Percentiles rank a stretch among this genome's conserved stretches.
Conservation (phyloP, 2,113 vertebrate species). For the Microcebus lehilahytsara region DNA sequence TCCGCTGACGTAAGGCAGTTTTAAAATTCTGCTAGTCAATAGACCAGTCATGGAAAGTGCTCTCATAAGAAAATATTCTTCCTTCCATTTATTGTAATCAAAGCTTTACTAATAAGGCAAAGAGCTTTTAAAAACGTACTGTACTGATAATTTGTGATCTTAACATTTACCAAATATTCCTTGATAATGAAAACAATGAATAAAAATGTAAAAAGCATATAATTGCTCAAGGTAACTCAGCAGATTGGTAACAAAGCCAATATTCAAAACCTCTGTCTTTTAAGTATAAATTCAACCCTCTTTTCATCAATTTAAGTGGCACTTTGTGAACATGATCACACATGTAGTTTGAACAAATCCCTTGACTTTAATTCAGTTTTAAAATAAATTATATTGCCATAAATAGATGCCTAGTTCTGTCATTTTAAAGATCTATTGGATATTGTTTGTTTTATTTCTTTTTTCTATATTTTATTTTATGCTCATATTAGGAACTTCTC, state of each 20-base stretch:
- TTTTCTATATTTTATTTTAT: not conserved
- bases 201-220: not conserved
- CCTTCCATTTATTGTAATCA: not conserved
- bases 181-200: not conserved
- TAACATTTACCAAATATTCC: not conserved
- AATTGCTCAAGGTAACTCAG: not conserved
- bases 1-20: not conserved
- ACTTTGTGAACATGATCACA: not conserved
- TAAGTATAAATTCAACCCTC: not conserved
- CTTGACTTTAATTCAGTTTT: not conserved
- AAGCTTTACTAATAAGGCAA: not conserved
- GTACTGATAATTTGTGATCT: not conserved
- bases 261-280: not conserved
- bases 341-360: not conserved
- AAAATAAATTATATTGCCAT: not conserved
- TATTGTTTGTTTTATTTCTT: not conserved
- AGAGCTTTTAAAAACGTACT: not conserved
- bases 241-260: not conserved
- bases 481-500: not conserved
- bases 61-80: not conserved
- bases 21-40: not conserved
- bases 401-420: not conserved
- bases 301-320: slow-evolving; percentile 16
- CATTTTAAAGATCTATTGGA: not conserved
- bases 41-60: not conserved